Base-by-base conservation (phyloP, 2,888 invertebrate species). In the Thumatha senex region DNA sequence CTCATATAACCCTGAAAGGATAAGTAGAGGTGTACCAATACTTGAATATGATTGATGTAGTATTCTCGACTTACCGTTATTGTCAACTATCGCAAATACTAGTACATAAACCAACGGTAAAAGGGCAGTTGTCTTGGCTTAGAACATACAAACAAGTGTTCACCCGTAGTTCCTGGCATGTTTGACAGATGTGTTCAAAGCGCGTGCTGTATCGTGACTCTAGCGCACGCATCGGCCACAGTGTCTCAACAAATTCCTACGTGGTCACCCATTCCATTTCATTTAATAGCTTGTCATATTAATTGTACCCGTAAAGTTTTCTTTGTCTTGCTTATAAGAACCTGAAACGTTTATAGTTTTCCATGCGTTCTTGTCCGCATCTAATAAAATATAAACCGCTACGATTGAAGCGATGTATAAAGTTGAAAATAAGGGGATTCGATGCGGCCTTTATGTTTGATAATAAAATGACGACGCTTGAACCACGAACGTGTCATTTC, bases 271-370 rank as follows among this genome's bases (percentile, higher is more conserved):
- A 86, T 82, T 82, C 62, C 72, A 79, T 82, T 83, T 75, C 57
- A 66, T 78, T 81, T 84, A 80, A 84, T 84, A 72, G 81, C 82
- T 76, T 78, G 80, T 84, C 80, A 79, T 79, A 80, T 78, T 65
- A 68, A 61, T 52, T 59, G 42, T 62, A 54, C 40, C 48, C 58
- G 52, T 65, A 52, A 73, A 62, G 63, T 69, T 74, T 73, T 74
- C 72, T 78, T 79, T 74, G 74, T 74, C 70, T 64, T 66, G 62
- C 75, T 72, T 82, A 77, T 76, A 78, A 66, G 76, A 61, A 56
- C 62, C 60, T 63, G 74, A 78, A 81, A 77, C 75, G 74, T 80
- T 84, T 80, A 78, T 77, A 65, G 70, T 67, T 71, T 63, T 72
- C 67, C 58, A 55, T 49, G 65, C 55, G 71, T 61, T 72, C 74